Conservation (phyloP, 2,113 vertebrate genomes). For the Ciconia maguari region DNA sequence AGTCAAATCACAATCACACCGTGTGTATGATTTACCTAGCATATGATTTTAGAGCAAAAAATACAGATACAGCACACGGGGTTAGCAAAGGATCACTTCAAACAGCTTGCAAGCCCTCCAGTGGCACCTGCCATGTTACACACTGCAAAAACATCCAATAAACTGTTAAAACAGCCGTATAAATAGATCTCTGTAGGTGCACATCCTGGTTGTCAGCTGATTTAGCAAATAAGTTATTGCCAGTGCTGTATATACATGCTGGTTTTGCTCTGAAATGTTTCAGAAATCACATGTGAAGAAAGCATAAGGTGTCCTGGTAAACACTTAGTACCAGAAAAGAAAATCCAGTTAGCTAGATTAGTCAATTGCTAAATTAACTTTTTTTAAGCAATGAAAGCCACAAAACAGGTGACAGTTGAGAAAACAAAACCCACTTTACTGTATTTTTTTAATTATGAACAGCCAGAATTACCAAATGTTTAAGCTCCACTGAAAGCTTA, state of each 20-base stretch:
- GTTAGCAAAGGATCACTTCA: not conserved
- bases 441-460: not conserved
- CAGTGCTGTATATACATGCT: not conserved
- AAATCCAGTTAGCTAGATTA: not conserved
- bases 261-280: not conserved
- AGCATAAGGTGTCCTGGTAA: not conserved
- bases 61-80: rapidly evolving
- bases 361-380: not conserved
- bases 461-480: not conserved
- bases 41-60: not conserved
- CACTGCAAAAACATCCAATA: not conserved
- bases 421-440: not conserved
- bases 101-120: not conserved
- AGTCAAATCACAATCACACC: not conserved
- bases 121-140: rapidly evolving
- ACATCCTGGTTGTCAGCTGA: not conserved
- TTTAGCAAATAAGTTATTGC: not conserved
- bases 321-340: not conserved
- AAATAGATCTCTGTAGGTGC: not conserved
- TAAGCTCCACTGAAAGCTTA: not conserved
- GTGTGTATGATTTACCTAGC: not conserved
- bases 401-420: not conserved
- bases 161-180: not conserved
- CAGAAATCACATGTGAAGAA: not conserved
- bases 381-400: not conserved